A percentile compares a stretch with the other conserved stretches of the same genome.
These are phyloP conservation scores for Myotis lucifugus DNA, from an alignment of 2,113 vertebrate genomes.

Conservation along the genomic window DNA sequence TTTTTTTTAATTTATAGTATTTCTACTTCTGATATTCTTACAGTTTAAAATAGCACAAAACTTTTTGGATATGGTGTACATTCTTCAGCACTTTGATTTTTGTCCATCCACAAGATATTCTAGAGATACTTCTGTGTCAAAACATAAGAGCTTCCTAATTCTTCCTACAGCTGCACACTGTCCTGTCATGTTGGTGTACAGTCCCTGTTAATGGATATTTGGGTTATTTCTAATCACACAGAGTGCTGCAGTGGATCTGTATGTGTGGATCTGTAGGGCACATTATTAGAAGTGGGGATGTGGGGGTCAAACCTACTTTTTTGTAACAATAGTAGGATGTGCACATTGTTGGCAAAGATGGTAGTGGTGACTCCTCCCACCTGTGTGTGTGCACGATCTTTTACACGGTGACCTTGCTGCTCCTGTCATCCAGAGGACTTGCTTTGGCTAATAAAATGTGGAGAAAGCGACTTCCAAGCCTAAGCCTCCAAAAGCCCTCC, in stretches of 20 bases:
- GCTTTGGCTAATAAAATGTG: background rate
- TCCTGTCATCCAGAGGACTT: background rate
- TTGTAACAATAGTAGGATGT: background rate
- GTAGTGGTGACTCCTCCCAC: background rate
- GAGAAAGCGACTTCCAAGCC: background rate
- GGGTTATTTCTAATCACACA: background rate
- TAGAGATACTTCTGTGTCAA: background rate
- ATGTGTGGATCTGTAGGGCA: background rate
- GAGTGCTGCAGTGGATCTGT: background rate
- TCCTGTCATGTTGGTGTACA: background rate
- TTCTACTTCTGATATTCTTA: background rate
- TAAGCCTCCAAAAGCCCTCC: background rate
- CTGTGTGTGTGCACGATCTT: background rate
- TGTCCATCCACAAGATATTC: background rate
- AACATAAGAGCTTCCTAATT: background rate
- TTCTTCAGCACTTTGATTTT: background rate
- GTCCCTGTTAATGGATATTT: background rate
- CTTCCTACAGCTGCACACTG: background rate
- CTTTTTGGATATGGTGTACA: background rate
- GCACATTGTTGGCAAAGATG: background rate
- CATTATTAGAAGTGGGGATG: background rate
- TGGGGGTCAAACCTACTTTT: background rate
- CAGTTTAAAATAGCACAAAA: background rate
- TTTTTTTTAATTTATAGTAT: background rate
- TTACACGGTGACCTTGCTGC: background rate